Percentiles rank a stretch among this genome's conserved stretches.
phyloP scores from a whole-genome alignment of 2,113 vertebrate genomes.

The Syngnathus typhle region DNA sequence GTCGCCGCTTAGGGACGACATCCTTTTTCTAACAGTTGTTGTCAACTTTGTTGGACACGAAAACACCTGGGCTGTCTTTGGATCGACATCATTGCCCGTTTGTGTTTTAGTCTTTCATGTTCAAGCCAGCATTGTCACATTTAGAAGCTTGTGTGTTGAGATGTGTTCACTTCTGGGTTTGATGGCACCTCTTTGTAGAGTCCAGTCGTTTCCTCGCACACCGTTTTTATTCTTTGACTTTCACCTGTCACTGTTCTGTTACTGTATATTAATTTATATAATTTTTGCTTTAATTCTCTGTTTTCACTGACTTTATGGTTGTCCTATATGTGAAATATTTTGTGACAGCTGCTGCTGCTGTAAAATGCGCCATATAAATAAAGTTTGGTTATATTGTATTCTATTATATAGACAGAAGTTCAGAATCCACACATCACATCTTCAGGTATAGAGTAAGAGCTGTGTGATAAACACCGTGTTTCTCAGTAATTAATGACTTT shows the following conservation, averaged over 20 bases:
- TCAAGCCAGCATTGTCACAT: slow-evolving; percentile 37
- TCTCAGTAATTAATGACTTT: not conserved
- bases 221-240: not conserved
- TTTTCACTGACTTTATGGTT: too few species aligned
- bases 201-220: slow-evolving; percentile 16
- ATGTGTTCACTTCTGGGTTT: slow-evolving; percentile 31
- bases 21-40: slow-evolving; percentile 57
- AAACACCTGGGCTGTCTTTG: slow-evolving; percentile 35
- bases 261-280: too few species aligned
- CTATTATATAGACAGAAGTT: too few species aligned
- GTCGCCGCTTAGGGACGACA: slow-evolving; percentile 45
- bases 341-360: too few species aligned
- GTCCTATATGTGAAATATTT: too few species aligned
- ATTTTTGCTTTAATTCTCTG: too few species aligned
- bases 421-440: too few species aligned
- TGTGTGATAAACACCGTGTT: not conserved
- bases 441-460: too few species aligned
- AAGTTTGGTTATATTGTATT: too few species aligned
- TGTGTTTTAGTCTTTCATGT: slow-evolving; percentile 25
- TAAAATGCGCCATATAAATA: too few species aligned
- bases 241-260: too few species aligned
- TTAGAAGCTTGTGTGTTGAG: slow-evolving; percentile 27
- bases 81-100: slow-evolving; percentile 34
- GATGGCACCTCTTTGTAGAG: slow-evolving; percentile 28
- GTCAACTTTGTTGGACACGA: slow-evolving; percentile 59